Percentiles rank a stretch among this genome's conserved stretches.
These are phyloP conservation scores for Paramormyrops kingsleyae DNA, from an alignment of 2,113 vertebrate species.

Conservation along the genomic window DNA sequence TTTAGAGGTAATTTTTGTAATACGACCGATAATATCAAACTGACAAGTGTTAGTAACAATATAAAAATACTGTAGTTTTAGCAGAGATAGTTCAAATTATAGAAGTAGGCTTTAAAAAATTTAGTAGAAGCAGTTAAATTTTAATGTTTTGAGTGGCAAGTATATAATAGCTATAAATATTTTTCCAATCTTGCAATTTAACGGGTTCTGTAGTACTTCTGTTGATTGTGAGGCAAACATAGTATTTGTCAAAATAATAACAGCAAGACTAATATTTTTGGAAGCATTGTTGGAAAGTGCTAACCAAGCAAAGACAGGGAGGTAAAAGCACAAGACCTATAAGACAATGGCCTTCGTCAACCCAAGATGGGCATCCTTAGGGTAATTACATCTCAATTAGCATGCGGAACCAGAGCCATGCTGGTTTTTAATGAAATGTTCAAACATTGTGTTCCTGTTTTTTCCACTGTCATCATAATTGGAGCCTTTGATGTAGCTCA, in stretches of 20 bases:
- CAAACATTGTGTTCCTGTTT: not conserved
- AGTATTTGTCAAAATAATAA: not conserved
- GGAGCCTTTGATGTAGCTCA: not conserved
- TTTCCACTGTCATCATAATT: not conserved
- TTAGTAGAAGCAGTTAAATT: not conserved
- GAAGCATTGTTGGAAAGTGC: not conserved
- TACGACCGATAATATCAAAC: no score
- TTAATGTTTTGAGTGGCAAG: not conserved
- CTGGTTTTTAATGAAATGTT: not conserved
- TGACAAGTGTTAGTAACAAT: no score
- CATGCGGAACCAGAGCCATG: not conserved
- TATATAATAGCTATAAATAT: not conserved
- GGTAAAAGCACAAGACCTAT: not conserved
- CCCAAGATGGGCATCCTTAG: not conserved
- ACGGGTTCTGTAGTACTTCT: not conserved
- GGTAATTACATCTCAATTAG: not conserved
- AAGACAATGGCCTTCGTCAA: not conserved
- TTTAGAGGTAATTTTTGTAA: no score
- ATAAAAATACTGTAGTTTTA: no score
- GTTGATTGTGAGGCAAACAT: not conserved
- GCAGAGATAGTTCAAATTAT: no score
- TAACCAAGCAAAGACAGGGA: not conserved
- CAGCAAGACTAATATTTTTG: not conserved
- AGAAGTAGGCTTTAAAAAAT: not conserved
- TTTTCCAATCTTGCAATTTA: not conserved